Evolutionary conservation across 23 tunicate species (phyloP), one percentile per base, ranked within the genome.

Genomic region (Phallusia fumigata): DNA sequence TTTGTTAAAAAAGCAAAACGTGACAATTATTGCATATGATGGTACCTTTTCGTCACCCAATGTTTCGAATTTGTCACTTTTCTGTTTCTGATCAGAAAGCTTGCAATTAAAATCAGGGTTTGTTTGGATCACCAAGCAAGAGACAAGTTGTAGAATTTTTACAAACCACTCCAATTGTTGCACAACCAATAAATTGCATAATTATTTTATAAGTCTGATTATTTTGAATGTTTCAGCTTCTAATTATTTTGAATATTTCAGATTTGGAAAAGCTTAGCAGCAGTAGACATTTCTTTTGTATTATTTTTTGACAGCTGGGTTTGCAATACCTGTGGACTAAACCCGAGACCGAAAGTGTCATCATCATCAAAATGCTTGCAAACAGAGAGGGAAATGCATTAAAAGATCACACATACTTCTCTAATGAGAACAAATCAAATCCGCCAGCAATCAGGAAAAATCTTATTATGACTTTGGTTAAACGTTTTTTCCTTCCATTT

Each of bases 251-350:
- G 47, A 40, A 40, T n/a, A n/a, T n/a, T n/a, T n/a, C n/a, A n/a
- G n/a, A n/a, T n/a, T n/a, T n/a, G n/a, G n/a, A n/a, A n/a, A n/a
- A n/a, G n/a, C n/a, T n/a, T n/a, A n/a, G n/a, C n/a, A n/a, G n/a
- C n/a, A n/a, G n/a, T n/a, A n/a, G n/a, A n/a, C n/a, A n/a, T n/a
- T n/a, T n/a, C n/a, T n/a, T n/a, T n/a, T n/a, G n/a, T n/a, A n/a
- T n/a, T n/a, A n/a, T n/a, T n/a, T 40, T 40, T 40, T 40, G 47
- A 40, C 47, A 40, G 10, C 47, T 40, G 47, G n/a, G 5, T 40
- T 40, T 40, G 47, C 47, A 40, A 40, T 58, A 58, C 69, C 69
- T 58, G 69, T 58, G 69, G 28, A 58, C 69, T 58, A 58, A 58
- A 58, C 69, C 69, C 69, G 5, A 58, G 28, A 58, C 69, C 69